Evolutionary conservation across 1,140 invertebrate genomes (phyloP), one percentile per base, ranked within the genome.

Genomic region (Drosophila ohnishii): DNA sequence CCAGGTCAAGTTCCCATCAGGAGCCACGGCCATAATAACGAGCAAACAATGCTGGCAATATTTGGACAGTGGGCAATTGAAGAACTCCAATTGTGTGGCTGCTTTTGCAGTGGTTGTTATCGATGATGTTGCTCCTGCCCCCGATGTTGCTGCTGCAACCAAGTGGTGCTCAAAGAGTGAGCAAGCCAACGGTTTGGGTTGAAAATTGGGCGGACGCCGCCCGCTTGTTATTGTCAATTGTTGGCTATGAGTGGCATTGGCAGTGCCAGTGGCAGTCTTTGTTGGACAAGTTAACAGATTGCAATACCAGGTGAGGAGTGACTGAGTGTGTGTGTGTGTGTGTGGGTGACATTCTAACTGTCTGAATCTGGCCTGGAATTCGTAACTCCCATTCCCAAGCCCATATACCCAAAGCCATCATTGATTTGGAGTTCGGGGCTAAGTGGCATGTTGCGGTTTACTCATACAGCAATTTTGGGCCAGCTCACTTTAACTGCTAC

Each of bases 141-240:
- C 51, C 50, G 58, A 34, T 57, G 65, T 14, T 66, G 67, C 50
- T 76, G 73, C 51, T 80, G 19, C 59, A 45, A 51, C 50, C 67
- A 72, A 53, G 51, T 37, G 51, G 13, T 55, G 19, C 73, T 82
- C 51, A 55, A 76, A 58, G 65, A 67, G 61, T 19, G 28, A 32
- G 35, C 25, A 28, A 58, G 39, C 39, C 79, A 77, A 80, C 80
- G 73, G 81, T 77, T 80, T 58, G 74, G 75, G 59, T 86, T 59
- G 63, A 56, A 85, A 86, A 87, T 87, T 87, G 83, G 83, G 84
- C 84, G 84, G 84, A 67, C 77, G 65, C 67, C 75, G 74, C 67
- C 75, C 73, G 76, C 80, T 88, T 78, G 84, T 88, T 86, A 82
- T 86, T 86, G 82, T 87, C 82, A 87, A 86, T 86, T 88, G 84